Evolutionary conservation across 2,113 vertebrate genomes (phyloP), one percentile per base, ranked within the genome.

Genomic region (Taurulus bubalis): DNA sequence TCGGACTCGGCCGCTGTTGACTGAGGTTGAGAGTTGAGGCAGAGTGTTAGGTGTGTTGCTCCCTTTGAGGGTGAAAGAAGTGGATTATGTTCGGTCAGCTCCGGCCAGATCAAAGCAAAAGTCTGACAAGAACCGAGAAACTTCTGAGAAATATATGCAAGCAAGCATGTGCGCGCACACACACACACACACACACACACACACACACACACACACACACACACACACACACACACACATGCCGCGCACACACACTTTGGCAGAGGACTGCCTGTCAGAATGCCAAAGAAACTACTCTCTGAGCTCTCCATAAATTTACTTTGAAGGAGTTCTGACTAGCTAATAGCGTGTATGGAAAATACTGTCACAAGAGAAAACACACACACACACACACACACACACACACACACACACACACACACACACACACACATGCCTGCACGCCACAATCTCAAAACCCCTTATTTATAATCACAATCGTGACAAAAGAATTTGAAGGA

Each of bases 81-180:
- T 78, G 89, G 80, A 89, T 90, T 89, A 81, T 83, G 83, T 85
- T 83, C 38, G 88, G 90, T 89, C 88, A 90, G 82, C 88, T 86
- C 84, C 14, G 73, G 84, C 78, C 85, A 87, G 90, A 93, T 93
- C 89, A 92, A 93, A 92, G 92, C 42, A 73, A 53, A 86, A 80
- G 83, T 79, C 88, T 87, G 89, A 90, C 89, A 91, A 80, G 87
- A 90, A 84, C 80, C 47, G 20, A 89, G 84, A 88, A 85, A 70
- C 84, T 80, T 83, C 62, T 56, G 51, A 90, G 81, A 86, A 88
- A 89, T 74, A 75, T 83, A 79, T 85, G 81, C 79, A 69, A 79
- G 32, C 77, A 59, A 18, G 53, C 76, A 70, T 24, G 30, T 38
- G 1, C 51, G 2, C 32, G 4, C 60, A 11, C 8, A 24, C 69